phyloP scores from a whole-genome alignment of 2,113 vertebrate genomes.

The Capreolus pygargus region DNA sequence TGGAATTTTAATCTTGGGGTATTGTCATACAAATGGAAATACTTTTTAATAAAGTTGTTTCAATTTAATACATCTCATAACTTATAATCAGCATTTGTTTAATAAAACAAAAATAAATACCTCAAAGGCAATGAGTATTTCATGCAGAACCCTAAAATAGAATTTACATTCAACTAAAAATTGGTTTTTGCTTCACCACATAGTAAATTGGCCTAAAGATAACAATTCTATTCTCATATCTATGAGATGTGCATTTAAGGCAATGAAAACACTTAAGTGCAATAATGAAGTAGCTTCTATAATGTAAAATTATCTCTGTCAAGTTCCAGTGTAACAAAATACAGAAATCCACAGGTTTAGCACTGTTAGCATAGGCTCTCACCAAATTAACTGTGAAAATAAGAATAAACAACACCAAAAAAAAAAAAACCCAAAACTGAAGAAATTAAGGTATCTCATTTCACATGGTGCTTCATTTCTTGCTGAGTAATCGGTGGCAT shows the following conservation, averaged over 20 bases:
- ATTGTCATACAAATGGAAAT: conserved; percentile 8
- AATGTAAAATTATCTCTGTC: conserved; percentile 67
- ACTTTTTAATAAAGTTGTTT: conserved; percentile 75
- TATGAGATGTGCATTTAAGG: conserved; percentile 70
- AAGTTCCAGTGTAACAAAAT: conserved; percentile 39
- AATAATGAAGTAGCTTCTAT: conserved; percentile 60
- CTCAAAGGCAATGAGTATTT: conserved; percentile 63
- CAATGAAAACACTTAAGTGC: conserved; percentile 72
- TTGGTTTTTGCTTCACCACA: conserved; percentile 70
- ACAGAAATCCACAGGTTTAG: conserved; percentile 48
- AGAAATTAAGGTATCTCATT: conserved; percentile 49
- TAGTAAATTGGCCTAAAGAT: conserved; percentile 79
- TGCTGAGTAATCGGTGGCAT: conserved; percentile 49
- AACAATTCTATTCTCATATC: conserved; percentile 63
- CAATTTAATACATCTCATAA: conserved; percentile 70
- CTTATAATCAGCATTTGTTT: conserved; percentile 71
- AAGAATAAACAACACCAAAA: neutral
- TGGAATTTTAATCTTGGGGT: conserved; percentile 52
- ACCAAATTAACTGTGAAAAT: neutral
- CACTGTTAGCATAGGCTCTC: neutral
- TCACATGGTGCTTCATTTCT: conserved; percentile 39
- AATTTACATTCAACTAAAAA: conserved; percentile 74
- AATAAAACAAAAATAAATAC: conserved; percentile 76
- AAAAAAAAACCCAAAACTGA: neutral
- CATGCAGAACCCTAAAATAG: conserved; percentile 51